Percentiles rank a stretch among this genome's conserved stretches.
Evolutionary conservation across 37 sponge, comb jelly and placozoan species (phyloP).

Genomic region (Geodia barretti): DNA sequence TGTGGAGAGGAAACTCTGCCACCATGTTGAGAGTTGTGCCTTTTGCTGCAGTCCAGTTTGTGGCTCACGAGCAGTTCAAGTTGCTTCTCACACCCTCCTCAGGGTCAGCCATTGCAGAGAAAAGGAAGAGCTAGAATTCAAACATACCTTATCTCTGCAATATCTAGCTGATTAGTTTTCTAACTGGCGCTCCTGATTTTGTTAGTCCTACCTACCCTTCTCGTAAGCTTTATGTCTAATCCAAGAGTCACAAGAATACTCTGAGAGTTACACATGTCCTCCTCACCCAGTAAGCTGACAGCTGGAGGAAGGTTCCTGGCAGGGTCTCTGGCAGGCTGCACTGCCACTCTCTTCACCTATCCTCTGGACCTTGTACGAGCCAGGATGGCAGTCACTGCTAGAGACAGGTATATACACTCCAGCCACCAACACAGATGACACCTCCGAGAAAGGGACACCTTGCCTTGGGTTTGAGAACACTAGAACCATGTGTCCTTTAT

Average conservation of each 20-base stretch:
- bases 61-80: slow-evolving; percentile 60
- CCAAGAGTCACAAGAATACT: background rate
- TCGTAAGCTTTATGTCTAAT: background rate
- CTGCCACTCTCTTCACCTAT: slow-evolving; percentile 45
- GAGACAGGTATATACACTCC: background rate
- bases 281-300: background rate
- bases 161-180: too few relatives aligned
- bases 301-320: slow-evolving; percentile 33
- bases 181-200: too few relatives aligned
- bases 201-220: too few relatives aligned
- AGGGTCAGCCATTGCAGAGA: too few relatives aligned
- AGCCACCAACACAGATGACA: background rate
- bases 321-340: slow-evolving; percentile 42
- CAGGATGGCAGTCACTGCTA: slow-evolving; percentile 41
- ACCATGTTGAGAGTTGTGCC: slow-evolving; percentile 51
- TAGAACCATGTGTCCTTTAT: too few relatives aligned
- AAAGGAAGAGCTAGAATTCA: too few relatives aligned
- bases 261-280: background rate
- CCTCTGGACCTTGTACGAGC: slow-evolving; percentile 64
- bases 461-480: too few relatives aligned
- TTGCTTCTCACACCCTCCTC: slow-evolving; percentile 14
- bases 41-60: slow-evolving; percentile 66
- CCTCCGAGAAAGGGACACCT: background rate
- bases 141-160: too few relatives aligned
- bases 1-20: slow-evolving; percentile 65